These are phyloP conservation scores for Drosophila albomicans DNA, from an alignment of 1,140 invertebrate genomes.

Conservation along the genomic window DNA sequence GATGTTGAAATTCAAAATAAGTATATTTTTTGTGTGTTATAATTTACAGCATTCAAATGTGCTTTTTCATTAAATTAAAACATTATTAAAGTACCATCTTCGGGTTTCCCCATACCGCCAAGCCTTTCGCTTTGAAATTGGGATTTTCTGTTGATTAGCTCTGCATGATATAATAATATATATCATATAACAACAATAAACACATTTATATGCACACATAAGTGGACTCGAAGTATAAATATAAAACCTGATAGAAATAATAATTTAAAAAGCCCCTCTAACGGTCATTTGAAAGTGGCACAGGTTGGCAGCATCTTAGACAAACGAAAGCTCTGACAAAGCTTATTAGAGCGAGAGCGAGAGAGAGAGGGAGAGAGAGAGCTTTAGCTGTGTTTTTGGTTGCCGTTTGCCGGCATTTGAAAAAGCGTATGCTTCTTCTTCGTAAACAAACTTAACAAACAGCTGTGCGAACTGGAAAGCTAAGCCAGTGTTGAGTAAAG, in stretches of 20 bases:
- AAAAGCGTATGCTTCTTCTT: constrained; percentile 37
- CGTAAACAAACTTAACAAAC: constrained; percentile 54
- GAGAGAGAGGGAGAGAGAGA: neutral
- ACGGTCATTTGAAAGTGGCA: constrained; percentile 6
- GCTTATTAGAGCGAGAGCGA: neutral
- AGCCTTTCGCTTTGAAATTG: neutral
- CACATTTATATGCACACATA: neutral
- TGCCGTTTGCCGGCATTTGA: constrained; percentile 22
- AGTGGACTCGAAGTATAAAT: neutral
- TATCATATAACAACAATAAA: neutral
- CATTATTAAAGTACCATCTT: neutral
- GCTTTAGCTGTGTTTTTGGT: constrained; percentile 7
- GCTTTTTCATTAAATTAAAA: constrained; percentile 6
- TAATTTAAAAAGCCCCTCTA: neutral
- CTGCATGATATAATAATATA: neutral
- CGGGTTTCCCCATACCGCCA: constrained; percentile 4
- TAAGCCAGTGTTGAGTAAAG: constrained; percentile 21
- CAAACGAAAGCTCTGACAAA: constrained; percentile 19
- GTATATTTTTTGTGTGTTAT: neutral
- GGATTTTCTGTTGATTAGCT: neutral
- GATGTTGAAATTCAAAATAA: constrained; percentile 8
- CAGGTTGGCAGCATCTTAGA: constrained; percentile 34
- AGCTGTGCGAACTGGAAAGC: constrained; percentile 39
- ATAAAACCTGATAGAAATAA: neutral
- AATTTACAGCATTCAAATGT: constrained; percentile 1